Conservation (phyloP, 2,797 vertebrate genomes). For the Enoplosus armatus region DNA sequence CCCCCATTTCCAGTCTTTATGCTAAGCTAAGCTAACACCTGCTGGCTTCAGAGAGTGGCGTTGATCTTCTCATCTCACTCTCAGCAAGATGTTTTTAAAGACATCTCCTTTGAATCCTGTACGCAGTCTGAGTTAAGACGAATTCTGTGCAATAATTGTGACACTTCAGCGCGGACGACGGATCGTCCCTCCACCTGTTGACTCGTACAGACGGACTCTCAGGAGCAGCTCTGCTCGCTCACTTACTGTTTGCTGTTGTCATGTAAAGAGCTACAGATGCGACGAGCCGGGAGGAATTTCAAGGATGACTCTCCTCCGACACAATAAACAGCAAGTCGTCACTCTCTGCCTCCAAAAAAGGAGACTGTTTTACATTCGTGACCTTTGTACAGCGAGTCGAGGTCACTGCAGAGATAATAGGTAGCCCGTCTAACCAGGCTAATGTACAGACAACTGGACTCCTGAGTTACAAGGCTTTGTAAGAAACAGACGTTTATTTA, state of each 20-base stretch:
- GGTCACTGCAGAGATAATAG: background rate
- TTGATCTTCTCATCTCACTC: background rate
- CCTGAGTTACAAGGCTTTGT: too few species aligned
- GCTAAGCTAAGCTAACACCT: background rate
- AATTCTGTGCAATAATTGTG: too few species aligned
- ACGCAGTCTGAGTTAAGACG: too few species aligned
- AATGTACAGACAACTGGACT: background rate
- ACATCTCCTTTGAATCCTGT: too few species aligned
- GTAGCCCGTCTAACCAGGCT: background rate
- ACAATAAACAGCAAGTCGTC: conserved; percentile 7
- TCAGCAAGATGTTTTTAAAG: background rate
- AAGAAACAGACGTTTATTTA: too few species aligned
- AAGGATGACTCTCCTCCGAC: conserved; percentile 7
- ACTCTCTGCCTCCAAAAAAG: conserved; percentile 21
- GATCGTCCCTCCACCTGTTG: too few species aligned
- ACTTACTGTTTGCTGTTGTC: background rate
- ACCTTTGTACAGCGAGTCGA: conserved; percentile 12
- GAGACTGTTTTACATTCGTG: background rate
- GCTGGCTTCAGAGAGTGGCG: background rate
- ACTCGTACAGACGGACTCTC: background rate
- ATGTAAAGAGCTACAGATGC: conserved; percentile 12
- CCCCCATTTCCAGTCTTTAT: background rate
- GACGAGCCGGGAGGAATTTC: conserved; percentile 20
- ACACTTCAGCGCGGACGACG: too few species aligned
- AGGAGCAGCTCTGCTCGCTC: background rate